Evolutionary conservation across 2,888 invertebrate species (phyloP), one percentile per base, ranked within the genome.

Genomic region (Nipponacmea schrenckii): DNA sequence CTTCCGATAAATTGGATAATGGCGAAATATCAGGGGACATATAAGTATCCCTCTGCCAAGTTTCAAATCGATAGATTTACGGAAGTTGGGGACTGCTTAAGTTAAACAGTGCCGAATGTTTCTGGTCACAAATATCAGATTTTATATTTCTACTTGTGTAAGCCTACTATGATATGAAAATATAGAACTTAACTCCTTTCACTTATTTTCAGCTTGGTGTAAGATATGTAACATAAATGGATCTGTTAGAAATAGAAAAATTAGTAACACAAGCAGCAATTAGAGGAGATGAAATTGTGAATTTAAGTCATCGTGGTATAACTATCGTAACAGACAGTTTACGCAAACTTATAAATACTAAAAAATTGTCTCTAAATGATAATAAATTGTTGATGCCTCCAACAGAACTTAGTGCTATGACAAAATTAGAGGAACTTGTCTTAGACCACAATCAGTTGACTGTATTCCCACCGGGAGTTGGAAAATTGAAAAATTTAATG

Each of bases 371-470:
- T 67, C 77, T 87, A 26, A 87, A 87, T 73, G 77, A 88, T 76
- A 88, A 88, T 73, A 77, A 84, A 27, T 78, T 87, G 39, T 64
- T 87, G 62, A 84, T 87, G 83, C 86, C 87, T 20, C 88, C 88
- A 1, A 76, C 80, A 24, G 88, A 88, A 69, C 69, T 88, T 7
- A 78, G 75, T 15, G 67, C 70, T n/a, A 76, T 86, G 62, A 39
- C 72, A 10, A 76, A 77, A 7, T 71, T 87, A 31, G 81, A 84
- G 65, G 86, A 87, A 72, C 77, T 88, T 5, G 80, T 83, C 7
- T 76, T 88, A 45, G 86, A 87, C 74, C 82, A 86, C 77, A 88
- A 88, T 69, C 83, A 81, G 71, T 78, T 88, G 27, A 87, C 88
- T 3, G 82, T 87, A 80, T 71, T 88, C 45, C 88, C 88, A 7